Evolutionary conservation across 2,113 vertebrate species (phyloP).

Genomic region (Gila orcuttii): DNA sequence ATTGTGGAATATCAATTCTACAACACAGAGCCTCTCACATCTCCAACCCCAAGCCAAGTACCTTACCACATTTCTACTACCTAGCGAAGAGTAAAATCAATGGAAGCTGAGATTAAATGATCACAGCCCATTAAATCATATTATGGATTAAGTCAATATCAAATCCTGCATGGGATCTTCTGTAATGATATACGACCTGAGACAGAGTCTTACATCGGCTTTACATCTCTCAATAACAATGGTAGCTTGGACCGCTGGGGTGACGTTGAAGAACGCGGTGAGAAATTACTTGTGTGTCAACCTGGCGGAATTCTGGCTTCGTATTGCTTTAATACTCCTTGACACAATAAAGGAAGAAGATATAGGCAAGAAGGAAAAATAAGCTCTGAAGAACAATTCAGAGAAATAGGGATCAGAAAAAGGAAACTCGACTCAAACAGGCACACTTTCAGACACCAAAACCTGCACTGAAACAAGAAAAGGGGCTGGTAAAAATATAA

Average conservation of each 20-base stretch:
- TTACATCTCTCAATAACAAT: constrained; percentile 40
- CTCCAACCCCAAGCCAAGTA: constrained; percentile 27
- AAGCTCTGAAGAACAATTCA: constrained; percentile 1
- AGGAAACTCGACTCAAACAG: not conserved
- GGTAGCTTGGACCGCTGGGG: constrained; percentile 23
- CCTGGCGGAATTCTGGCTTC: constrained; percentile 38
- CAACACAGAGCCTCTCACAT: not conserved
- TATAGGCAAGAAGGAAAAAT: constrained; percentile 9
- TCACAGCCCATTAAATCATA: constrained; percentile 24
- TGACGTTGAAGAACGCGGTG: not conserved
- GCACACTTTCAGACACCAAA: not conserved
- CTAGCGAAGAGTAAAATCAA: constrained; percentile 1
- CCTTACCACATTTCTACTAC: constrained; percentile 12
- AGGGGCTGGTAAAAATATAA: not conserved
- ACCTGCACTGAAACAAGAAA: not conserved
- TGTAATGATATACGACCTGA: constrained; percentile 46
- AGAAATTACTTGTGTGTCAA: constrained; percentile 34
- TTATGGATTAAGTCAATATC: not conserved
- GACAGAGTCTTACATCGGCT: constrained; percentile 43
- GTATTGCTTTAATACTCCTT: constrained; percentile 57
- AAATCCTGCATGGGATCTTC: not conserved
- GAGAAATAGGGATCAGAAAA: not conserved
- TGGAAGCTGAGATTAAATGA: constrained; percentile 7
- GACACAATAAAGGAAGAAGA: constrained; percentile 12
- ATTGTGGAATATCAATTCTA: not conserved